Base-by-base conservation (phyloP, 2,797 vertebrate genomes). In the Phaenicophaeus curvirostris region DNA sequence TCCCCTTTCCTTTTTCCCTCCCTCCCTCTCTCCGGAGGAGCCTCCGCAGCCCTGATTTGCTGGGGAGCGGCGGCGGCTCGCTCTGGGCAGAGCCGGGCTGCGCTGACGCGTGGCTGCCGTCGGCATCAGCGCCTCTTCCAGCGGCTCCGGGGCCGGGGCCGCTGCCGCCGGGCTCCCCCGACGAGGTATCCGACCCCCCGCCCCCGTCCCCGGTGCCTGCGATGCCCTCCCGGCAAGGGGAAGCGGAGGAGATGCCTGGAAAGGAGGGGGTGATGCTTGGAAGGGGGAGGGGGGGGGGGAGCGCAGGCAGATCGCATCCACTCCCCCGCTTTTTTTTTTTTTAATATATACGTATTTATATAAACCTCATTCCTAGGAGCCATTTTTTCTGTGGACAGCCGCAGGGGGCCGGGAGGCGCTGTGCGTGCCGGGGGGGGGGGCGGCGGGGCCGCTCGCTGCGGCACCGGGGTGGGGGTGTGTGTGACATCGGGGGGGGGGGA, bases 371-470 rank as follows among this genome's bases (percentile, higher is more conserved):
- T 62, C 51, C 55, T 79, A 95, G 96, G 79, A 97, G 96, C 97
- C 97, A 97, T 97, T 88, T 98, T 97, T 89, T 74, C 96, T 96
- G 59, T 80, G 23, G 51, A n/a, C 82, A 54, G 48, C n/a, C 5
- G 79, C 68, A 42, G 80, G 67, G 39, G 44, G 58, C 62, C 57
- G 28, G 42, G 33, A n/a, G n/a, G n/a, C n/a, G n/a, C n/a, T n/a
- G n/a, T n/a, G n/a, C n/a, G 21, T 71, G 62, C 41, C 58, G 10
- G 8, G 44, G 46, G 51, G 44, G 46, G 42, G 33, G 53, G n/a
- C 5, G 55, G 31, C 15, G 28, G 24, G 15, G 25, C 4, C 30
- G 9, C 10, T 31, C 20, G 53, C 53, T 17, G 59, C 53, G 65
- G 61, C 44, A 46, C 44, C 13, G 44, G 41, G 31, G n/a, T n/a